Evolutionary conservation across 2,888 invertebrate species (phyloP), one percentile per base, ranked within the genome.

Genomic region (Dysmachus trigonus): DNA sequence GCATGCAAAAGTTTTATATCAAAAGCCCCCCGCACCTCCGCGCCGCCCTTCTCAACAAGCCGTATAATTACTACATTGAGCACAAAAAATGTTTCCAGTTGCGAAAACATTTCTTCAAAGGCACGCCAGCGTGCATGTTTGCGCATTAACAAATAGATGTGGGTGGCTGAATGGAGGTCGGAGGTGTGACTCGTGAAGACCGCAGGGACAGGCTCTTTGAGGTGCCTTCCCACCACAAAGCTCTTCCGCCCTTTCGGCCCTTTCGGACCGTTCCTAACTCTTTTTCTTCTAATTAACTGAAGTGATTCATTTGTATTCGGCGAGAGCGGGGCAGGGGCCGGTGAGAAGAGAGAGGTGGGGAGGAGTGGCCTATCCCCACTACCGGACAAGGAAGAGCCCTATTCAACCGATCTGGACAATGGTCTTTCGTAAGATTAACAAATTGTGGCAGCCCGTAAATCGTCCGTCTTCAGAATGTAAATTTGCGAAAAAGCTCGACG

Each of bases 81-180:
- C 79, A 79, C 51, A 79, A 79, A 76, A 79, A 79, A 79, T 79
- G 79, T 79, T 79, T 79, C 79, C 79, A 79, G 79, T 51, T 79
- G 51, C 51, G 51, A 79, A 79, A 79, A 79, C 79, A 79, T 41
- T 79, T 27, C 79, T 31, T 47, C 47, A 79, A 79, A 79, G 51
- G 47, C 51, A 79, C 77, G 62, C n/a, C 79, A 18, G 33, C 79
- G 30, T 79, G 79, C 79, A 79, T 51, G 51, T 79, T 79, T 79
- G 79, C 79, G 51, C 79, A 79, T 79, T 47, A 79, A 79, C 79
- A 79, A 79, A 79, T 79, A 79, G 51, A 51, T 79, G 79, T 30
- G 79, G 79, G 47, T 79, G 79, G 79, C 27, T 79, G 30, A 79
- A 51, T 51, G 79, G 33, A 73, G 76, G 76, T 76, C 30, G 79